These are phyloP conservation scores for Epinephelus cyanopodus DNA, from an alignment of 2,113 vertebrate genomes.

Conservation along the genomic window DNA sequence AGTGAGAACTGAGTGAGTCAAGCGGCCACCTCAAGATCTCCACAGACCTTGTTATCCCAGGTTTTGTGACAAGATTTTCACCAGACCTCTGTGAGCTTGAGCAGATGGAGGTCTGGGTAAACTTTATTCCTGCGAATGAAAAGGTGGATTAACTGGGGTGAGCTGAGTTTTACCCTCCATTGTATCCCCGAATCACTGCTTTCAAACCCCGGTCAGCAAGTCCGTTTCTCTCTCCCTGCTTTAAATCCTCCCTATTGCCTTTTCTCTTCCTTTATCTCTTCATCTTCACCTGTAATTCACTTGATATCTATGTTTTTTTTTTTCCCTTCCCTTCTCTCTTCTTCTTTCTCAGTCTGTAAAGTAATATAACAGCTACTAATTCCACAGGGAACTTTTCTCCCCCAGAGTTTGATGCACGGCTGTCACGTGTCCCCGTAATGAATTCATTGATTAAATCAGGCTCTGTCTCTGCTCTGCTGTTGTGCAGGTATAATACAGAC, in stretches of 20 bases:
- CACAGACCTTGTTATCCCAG: neutral
- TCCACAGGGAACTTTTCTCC: constrained; percentile 1
- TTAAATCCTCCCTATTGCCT: neutral
- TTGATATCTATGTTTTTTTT: neutral
- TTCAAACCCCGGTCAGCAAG: neutral
- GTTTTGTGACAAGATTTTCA: neutral
- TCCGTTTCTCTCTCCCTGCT: neutral
- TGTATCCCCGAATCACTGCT: neutral
- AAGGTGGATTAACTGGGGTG: constrained; percentile 24
- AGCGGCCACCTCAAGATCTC: neutral
- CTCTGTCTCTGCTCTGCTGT: constrained; percentile 12
- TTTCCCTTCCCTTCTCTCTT: neutral
- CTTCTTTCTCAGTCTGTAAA: neutral
- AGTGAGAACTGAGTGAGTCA: neutral
- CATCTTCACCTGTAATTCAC: neutral
- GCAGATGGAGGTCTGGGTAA: constrained; percentile 6
- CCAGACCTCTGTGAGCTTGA: neutral
- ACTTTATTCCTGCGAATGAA: constrained; percentile 38
- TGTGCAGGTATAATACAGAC: constrained; percentile 21
- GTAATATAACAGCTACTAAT: neutral
- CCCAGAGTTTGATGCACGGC: constrained; percentile 21
- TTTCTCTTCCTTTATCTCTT: constrained; percentile 1
- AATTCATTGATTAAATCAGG: constrained; percentile 58
- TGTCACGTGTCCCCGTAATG: constrained; percentile 43
- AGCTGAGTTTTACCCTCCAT: constrained; percentile 6